phyloP scores from a whole-genome alignment of 2,113 vertebrate species.

The Scalopus aquaticus region DNA sequence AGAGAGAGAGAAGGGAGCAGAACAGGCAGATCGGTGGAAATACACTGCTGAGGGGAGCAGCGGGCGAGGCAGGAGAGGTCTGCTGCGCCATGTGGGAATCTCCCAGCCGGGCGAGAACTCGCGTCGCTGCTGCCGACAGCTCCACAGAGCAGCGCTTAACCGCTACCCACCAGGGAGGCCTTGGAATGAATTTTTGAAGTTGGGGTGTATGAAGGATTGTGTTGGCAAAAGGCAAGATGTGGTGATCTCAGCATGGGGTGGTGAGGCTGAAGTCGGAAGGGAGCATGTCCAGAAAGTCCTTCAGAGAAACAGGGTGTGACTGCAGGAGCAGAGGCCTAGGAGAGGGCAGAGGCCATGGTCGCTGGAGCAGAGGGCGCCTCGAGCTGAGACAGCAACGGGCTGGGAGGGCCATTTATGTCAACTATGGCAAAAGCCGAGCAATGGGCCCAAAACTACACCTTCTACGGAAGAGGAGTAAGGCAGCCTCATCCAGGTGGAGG shows the following conservation, averaged over 20 bases:
- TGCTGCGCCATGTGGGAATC: too few relatives aligned
- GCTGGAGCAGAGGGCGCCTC: neutral
- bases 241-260: neutral
- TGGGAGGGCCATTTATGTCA: neutral
- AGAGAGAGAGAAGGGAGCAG: too few relatives aligned
- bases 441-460: neutral
- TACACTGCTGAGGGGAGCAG: too few relatives aligned
- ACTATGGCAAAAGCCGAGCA: neutral
- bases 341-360: fast-evolving
- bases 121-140: too few relatives aligned
- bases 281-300: fast-evolving
- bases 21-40: too few relatives aligned
- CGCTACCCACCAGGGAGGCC: too few relatives aligned
- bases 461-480: neutral
- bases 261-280: neutral
- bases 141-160: too few relatives aligned
- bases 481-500: neutral
- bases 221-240: neutral
- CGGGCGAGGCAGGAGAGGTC: too few relatives aligned
- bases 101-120: too few relatives aligned
- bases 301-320: neutral
- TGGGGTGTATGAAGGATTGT: neutral
- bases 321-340: neutral
- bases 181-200: neutral
- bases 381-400: neutral